Evolutionary conservation across 1,140 invertebrate species (phyloP), one percentile per base, ranked within the genome.

Genomic region (Glossosoma conforme): DNA sequence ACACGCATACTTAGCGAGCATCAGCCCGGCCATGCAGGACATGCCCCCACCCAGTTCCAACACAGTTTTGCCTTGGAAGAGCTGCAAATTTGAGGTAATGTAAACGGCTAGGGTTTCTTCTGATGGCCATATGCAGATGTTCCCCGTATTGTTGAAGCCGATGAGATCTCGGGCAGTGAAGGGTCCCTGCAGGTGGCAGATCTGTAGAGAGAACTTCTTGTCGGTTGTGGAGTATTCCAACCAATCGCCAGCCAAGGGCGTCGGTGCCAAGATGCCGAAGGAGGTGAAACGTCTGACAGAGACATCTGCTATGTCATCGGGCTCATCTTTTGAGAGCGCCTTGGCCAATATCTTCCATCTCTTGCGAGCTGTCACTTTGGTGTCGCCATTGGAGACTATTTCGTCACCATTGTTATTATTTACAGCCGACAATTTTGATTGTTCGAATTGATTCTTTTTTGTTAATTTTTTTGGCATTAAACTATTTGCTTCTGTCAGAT

Each of bases 61-160:
- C 2, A 92, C 78, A 56, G 67, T 77, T 63, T 84, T 84, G 51
- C 76, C 74, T 2, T 75, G 67, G 62, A 90, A 91, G 14, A 82
- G 65, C 2, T 75, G 55, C 28, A 76, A 66, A 64, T 91, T 85
- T 54, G 78, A 77, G 24, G 89, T 69, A 50, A 84, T 76, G 64
- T 87, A 85, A 60, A 86, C 85, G 2, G 86, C 80, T 19, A 93
- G 65, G 6, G 90, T 84, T 68, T 92, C 89, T 68, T 93, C 90
- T 3, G 89, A 90, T 8, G 89, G 89, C 90, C 90, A 93, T 2
- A 93, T 82, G 71, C 89, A 91, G 2, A 93, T 81, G 69, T 92
- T 93, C n/a, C 90, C 90, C 1, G 90, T 93, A 60, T 92, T 92
- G 65, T 93, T 91, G 69, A 91, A 92, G 1, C 89, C 89, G 65